Percentiles rank a stretch among this genome's conserved stretches.
phyloP scores from a whole-genome alignment of 2,888 invertebrate genomes.

The Argyresthia albistria region DNA sequence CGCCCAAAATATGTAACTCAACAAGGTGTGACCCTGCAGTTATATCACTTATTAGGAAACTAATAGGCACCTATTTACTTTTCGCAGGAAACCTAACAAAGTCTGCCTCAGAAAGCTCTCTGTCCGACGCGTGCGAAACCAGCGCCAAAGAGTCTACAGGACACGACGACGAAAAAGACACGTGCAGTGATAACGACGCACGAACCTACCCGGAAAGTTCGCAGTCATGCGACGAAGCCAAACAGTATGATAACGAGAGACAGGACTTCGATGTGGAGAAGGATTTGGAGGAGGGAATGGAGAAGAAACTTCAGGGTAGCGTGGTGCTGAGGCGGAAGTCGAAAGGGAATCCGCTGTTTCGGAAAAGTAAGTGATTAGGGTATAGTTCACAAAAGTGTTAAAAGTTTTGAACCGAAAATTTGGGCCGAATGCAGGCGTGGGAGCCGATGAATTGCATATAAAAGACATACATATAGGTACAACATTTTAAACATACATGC shows the following conservation, averaged over 20 bases:
- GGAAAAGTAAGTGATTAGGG: constrained; percentile 74
- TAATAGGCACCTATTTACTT: too few relatives aligned
- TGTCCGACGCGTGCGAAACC: constrained; percentile 81
- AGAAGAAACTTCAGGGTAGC: constrained; percentile 50
- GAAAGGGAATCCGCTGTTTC: constrained; percentile 76
- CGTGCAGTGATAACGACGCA: constrained; percentile 71
- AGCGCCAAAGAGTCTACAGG: constrained; percentile 81
- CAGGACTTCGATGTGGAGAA: constrained; percentile 25
- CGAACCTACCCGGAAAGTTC: constrained; percentile 22
- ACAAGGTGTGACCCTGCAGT: too few relatives aligned
- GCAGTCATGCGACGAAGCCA: constrained; percentile 49
- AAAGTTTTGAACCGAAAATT: too few relatives aligned
- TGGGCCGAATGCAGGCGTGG: too few relatives aligned
- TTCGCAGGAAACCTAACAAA: constrained; percentile 71
- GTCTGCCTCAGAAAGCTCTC: constrained; percentile 91
- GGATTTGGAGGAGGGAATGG: constrained; percentile 30
- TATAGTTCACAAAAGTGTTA: too few relatives aligned
- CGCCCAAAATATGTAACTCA: too few relatives aligned
- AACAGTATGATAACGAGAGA: constrained; percentile 41
- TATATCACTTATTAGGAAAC: too few relatives aligned
- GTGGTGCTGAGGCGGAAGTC: constrained; percentile 75
- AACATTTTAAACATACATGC: too few relatives aligned
- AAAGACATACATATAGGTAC: too few relatives aligned
- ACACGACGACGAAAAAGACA: constrained; percentile 80
- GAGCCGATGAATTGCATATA: too few relatives aligned